Conservation (phyloP, 2,888 invertebrate species). For the Hecatera dysodea region DNA sequence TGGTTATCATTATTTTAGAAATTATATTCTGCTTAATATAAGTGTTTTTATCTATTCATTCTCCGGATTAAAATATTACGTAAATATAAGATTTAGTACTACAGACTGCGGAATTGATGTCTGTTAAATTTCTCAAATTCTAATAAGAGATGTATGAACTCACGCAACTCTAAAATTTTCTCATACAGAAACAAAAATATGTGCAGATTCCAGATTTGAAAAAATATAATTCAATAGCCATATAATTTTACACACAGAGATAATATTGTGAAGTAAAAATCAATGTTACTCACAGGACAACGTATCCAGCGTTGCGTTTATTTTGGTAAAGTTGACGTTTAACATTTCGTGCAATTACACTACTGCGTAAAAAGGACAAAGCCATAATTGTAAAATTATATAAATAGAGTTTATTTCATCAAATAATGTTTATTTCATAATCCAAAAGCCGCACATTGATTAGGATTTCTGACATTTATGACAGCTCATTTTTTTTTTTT, state of each 20-base stretch:
- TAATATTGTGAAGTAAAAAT: slow-evolving; percentile 33
- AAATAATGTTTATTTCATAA: slow-evolving; percentile 74
- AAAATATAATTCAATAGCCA: background rate
- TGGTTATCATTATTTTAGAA: background rate
- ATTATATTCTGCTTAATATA: too few relatives aligned
- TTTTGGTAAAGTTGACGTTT: slow-evolving; percentile 84
- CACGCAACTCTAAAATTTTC: background rate
- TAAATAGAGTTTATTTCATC: slow-evolving; percentile 48
- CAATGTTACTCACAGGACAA: slow-evolving; percentile 92
- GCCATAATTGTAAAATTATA: slow-evolving; percentile 75
- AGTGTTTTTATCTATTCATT: background rate
- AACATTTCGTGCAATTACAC: slow-evolving; percentile 81
- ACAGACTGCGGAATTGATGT: background rate
- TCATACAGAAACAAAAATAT: background rate
- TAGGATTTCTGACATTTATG: slow-evolving; percentile 49
- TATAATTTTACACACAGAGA: background rate
- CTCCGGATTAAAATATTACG: slow-evolving; percentile 30
- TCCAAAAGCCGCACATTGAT: slow-evolving; percentile 69
- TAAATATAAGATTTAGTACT: slow-evolving; percentile 22
- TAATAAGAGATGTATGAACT: background rate
- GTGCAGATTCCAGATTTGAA: background rate
- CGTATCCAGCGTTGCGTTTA: slow-evolving; percentile 92
- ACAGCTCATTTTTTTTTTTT: slow-evolving; percentile 30
- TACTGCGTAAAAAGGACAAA: slow-evolving; percentile 85
- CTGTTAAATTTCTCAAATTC: background rate